phyloP scores from a whole-genome alignment of 2,888 invertebrate genomes.

The Protophormia terraenovae region DNA sequence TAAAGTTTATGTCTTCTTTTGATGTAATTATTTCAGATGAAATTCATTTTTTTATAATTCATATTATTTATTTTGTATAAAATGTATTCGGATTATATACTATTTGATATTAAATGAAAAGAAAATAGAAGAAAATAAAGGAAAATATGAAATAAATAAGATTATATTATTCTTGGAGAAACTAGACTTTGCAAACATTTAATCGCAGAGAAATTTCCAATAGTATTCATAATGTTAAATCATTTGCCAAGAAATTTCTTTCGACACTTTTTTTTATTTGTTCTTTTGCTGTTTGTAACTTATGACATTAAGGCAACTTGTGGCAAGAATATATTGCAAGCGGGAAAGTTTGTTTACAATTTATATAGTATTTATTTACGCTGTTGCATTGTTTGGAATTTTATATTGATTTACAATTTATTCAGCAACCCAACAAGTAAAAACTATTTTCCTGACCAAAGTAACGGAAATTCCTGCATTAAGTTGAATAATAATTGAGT shows the following conservation, averaged over 20 bases:
- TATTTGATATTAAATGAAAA: neutral
- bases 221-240: constrained; percentile 16
- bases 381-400: neutral
- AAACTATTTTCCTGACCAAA: neutral
- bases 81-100: neutral
- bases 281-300: neutral
- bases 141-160: neutral
- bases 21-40: constrained; percentile 27
- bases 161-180: neutral
- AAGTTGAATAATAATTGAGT: neutral
- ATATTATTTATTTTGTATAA: constrained; percentile 4
- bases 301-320: neutral
- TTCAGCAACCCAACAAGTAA: neutral
- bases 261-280: neutral
- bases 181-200: constrained; percentile 6
- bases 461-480: too few species aligned
- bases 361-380: neutral
- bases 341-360: neutral
- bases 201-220: neutral
- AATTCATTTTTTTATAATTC: constrained; percentile 3
- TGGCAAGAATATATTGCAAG: neutral
- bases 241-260: too few species aligned
- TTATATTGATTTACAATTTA: neutral
- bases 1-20: constrained; percentile 14
- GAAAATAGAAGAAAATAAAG: neutral